Base-by-base conservation (phyloP, 2,113 vertebrate genomes). In the Pseudopipra pipra region DNA sequence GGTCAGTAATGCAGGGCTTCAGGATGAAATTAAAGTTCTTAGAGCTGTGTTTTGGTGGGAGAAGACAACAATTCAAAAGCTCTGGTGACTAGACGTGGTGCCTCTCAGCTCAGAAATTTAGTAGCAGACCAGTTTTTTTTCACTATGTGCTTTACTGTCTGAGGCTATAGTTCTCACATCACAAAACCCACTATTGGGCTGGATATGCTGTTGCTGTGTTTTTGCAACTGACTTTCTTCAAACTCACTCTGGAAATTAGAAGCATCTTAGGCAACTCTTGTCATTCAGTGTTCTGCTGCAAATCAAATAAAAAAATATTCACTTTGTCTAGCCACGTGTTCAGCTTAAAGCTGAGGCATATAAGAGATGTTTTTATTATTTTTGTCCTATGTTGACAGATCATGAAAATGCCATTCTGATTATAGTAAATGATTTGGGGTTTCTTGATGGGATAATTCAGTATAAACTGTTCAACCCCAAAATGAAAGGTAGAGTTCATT, bases 141-240 rank as follows among this genome's bases (percentile, higher is more conserved):
- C 30, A 22, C 11, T 37, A 6, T 56, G 9, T 0, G 0, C 13
- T 39, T 67, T 43, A 19, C 31, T 24, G 5, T 79, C 63, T 39
- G 35, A 2, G 8, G 39, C 43, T 93, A 3, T 39, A 86, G 43
- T 11, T 93, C 62, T 76, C 85, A 62, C 20, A 79, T 31, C 59
- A 73, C 14, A 65, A 74, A n/a, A 76, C 85, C 51, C 51, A 37
- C 9, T 30, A 11, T 2, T 0, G 11, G 35, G 19, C 24, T 70
- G 39, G 6, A 10, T 43, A 33, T 62, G 58, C 66, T 78, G 37
- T 37, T 54, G 18, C 65, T 51, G 31, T 54, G n/a, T 9, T 91
- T 79, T 74, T 83, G 59, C 61, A 87, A 9, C 11, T 19, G 20
- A 54, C 28, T 27, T 30, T 11, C n/a, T 88, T 54, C 59, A 49